Evolutionary conservation across 2,888 invertebrate genomes (phyloP), one percentile per base, ranked within the genome.

Genomic region (Dascillus cervinus): DNA sequence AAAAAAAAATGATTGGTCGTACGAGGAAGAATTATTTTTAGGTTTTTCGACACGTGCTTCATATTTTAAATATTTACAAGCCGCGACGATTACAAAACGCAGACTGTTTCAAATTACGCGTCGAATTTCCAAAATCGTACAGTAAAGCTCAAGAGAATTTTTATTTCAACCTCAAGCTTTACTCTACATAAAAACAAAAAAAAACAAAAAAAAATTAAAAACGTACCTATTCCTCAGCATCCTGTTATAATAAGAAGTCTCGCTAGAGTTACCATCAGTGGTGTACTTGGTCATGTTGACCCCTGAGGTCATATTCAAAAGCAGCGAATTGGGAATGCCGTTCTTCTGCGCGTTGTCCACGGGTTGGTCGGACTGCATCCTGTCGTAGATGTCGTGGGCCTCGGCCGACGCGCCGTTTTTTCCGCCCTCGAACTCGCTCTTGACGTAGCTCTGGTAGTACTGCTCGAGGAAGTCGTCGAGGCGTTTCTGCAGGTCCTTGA

Each of bases 351-450:
- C 32, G 8, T 37, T 29, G 2, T 31, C 17, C 2, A 22, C 23
- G 19, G 49, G 47, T 26, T 50, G 50, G 28, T 50, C 50, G 10
- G 44, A 34, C 15, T 47, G 46, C 50, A 50, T 50, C 21, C 22
- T 29, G 3, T 49, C 49, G 40, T 44, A 43, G 8, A 44, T 32
- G 17, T 46, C 38, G 1, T 6, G 24, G 10, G 23, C 34, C 25
- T 35, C 30, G 2, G 11, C 10, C 14, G 5, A n/a, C n/a, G n/a
- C n/a, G n/a, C n/a, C n/a, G n/a, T n/a, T n/a, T n/a, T n/a, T n/a
- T n/a, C n/a, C 8, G 11, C 13, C 13, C 4, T 34, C 29, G 13
- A 6, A 4, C 10, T 22, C n/a, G 12, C 8, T 14, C 4, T 6
- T n/a, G 13, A 39, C 27, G 25, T 36, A 37, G 4, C 29, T 36